Base-by-base conservation (phyloP, 2,888 invertebrate genomes). In the Exocentrus adspersus region DNA sequence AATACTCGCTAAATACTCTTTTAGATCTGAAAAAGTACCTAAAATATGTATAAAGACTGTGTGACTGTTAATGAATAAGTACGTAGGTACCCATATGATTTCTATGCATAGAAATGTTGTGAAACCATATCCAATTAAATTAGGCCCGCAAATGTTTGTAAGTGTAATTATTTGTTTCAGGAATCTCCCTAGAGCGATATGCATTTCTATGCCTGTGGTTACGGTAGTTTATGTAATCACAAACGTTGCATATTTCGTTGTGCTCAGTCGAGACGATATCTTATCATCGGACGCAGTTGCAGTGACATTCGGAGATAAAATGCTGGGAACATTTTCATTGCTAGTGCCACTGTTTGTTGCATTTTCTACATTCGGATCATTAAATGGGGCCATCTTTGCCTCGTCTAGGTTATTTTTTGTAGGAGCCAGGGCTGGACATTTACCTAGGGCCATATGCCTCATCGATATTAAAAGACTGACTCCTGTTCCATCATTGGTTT, bases 311-410 rank as follows among this genome's bases (percentile, higher is more conserved):
- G 93, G 94, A 9, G 86, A 90, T 65, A 86, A 88, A 72, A 87
- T 94, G 17, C 85, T 97, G 65, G 93, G 95, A 5, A 84, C 85
- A 65, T 86, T 93, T 75, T 86, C 90, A 5, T 92, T 93, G 88
- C 87, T 90, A n/a, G 96, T 98, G 88, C 97, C 97, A 0, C 82
- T 94, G 2, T 89, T 97, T 84, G 97, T 98, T 1, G 96, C 97
- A 0, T 87, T 95, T 62, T 97, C 97, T 0, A 93, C 95, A 1
- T 89, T 97, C 78, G 97, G 97, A 64, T 96, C 97, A 1, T 86
- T 98, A 4, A 94, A 95, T 66, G 97, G 97, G 57, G 96, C 96
- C 78, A 94, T 98, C 56, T 96, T 98, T 92, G 93, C 97, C 12
- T 95, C 95, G 7, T 95, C 97, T 1, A 89, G 95, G 68, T 91